Conservation (phyloP, 2,888 invertebrate genomes). For the Tetranychus piercei region DNA sequence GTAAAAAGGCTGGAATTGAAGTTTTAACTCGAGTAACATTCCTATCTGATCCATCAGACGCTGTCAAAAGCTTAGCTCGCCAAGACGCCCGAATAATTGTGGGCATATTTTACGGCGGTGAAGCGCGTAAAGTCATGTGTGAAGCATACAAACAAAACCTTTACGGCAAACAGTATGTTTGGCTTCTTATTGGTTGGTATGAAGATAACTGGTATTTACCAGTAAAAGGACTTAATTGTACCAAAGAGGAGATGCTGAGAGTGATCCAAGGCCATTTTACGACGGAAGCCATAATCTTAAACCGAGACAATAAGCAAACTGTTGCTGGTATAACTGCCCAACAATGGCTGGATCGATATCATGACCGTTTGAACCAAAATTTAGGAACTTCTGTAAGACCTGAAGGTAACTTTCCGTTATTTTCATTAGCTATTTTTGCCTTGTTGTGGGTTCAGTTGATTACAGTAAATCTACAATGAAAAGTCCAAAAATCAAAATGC, state of each 20-base stretch:
- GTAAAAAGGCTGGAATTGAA: constrained; percentile 41
- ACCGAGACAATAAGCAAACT: constrained; percentile 71
- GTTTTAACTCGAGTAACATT: constrained; percentile 92
- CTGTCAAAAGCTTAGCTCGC: constrained; percentile 69
- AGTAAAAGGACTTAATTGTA: constrained; percentile 69
- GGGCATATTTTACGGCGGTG: constrained; percentile 93
- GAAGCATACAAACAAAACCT: constrained; percentile 66
- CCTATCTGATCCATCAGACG: constrained; percentile 86
- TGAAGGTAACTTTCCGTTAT: background rate
- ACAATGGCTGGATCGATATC: constrained; percentile 18
- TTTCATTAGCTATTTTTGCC: too few relatives aligned
- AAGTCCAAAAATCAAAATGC: too few relatives aligned
- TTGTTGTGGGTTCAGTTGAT: too few relatives aligned
- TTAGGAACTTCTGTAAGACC: constrained; percentile 7
- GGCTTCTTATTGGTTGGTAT: constrained; percentile 99
- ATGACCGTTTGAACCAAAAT: constrained; percentile 4
- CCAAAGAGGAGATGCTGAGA: constrained; percentile 71
- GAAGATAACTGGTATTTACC: constrained; percentile 44
- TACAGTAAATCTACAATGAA: too few relatives aligned
- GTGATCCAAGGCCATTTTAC: constrained; percentile 95
- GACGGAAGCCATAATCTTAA: constrained; percentile 96
- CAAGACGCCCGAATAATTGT: constrained; percentile 96
- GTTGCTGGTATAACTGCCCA: constrained; percentile 69
- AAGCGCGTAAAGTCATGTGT: constrained; percentile 84
- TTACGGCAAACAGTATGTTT: constrained; percentile 87